Percentiles rank a stretch among this genome's conserved stretches.
These are phyloP conservation scores for Microtus obscurus DNA, from an alignment of 2,797 vertebrate species.

Conservation along the genomic window DNA sequence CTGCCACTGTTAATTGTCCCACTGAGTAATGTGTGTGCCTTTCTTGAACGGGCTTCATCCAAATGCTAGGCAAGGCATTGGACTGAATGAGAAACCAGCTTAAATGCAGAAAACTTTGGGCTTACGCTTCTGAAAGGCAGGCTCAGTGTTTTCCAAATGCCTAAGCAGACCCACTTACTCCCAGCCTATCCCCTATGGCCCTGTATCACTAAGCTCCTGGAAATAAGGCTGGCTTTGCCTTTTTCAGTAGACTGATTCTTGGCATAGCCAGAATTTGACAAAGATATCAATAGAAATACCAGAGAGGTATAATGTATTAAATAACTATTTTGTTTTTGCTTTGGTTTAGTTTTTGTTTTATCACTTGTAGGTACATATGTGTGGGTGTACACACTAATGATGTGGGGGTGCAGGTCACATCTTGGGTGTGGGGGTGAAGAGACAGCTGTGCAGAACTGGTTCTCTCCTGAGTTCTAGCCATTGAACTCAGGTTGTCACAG, in stretches of 20 bases:
- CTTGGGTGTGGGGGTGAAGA: not conserved
- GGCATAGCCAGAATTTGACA: too few relatives aligned
- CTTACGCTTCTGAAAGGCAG: not conserved
- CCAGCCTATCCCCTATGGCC: not conserved
- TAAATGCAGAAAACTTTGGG: not conserved
- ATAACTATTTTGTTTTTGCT: not conserved
- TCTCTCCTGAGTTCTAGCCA: not conserved
- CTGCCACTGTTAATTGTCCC: not conserved
- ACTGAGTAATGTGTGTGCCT: too few relatives aligned
- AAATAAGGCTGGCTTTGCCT: not conserved
- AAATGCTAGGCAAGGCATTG: not conserved
- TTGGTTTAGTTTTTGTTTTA: not conserved
- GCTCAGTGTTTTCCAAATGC: not conserved
- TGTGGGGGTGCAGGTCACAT: not conserved
- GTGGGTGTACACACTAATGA: not conserved
- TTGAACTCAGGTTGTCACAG: not conserved
- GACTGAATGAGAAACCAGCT: not conserved
- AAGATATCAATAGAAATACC: not conserved
- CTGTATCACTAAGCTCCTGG: too few relatives aligned
- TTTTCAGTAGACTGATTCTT: not conserved
- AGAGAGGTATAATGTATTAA: not conserved
- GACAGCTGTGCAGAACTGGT: not conserved
- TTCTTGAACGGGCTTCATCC: not conserved
- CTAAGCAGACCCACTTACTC: not conserved
- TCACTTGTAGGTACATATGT: not conserved